phyloP scores from a whole-genome alignment of 2,888 invertebrate species.

The Parnassius mnemosyne region DNA sequence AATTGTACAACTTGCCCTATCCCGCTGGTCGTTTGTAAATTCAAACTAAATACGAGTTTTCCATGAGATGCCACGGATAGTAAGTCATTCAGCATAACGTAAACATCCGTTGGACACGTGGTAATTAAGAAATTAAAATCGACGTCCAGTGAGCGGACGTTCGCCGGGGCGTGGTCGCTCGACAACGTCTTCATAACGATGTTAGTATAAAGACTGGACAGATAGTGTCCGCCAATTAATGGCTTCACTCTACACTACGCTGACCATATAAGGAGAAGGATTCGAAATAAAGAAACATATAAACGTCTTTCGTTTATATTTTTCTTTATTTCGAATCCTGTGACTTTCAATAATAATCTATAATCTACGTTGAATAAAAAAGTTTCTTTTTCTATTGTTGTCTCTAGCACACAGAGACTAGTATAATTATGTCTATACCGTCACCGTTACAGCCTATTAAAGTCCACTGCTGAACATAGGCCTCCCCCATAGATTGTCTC shows the following conservation, averaged over 20 bases:
- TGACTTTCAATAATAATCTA: too few relatives aligned
- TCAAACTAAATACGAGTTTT: too few relatives aligned
- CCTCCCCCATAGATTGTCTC: too few relatives aligned
- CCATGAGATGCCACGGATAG: background rate
- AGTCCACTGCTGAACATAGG: too few relatives aligned
- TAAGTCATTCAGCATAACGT: background rate
- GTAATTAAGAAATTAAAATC: constrained; percentile 6
- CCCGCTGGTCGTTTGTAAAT: too few relatives aligned
- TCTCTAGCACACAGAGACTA: background rate
- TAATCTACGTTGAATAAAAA: too few relatives aligned
- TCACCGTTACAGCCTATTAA: too few relatives aligned
- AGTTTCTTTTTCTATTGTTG: too few relatives aligned
- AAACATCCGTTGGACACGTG: background rate
- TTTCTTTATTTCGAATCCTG: too few relatives aligned
- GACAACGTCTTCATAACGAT: constrained; percentile 5
- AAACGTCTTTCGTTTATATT: too few relatives aligned
- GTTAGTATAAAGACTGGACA: background rate
- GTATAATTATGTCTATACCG: background rate
- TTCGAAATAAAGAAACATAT: background rate
- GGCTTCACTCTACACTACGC: background rate
- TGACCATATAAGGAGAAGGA: background rate
- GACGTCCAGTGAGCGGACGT: background rate
- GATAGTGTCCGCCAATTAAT: background rate
- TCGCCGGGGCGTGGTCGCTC: constrained; percentile 1
- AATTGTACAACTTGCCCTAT: too few relatives aligned